These are phyloP conservation scores for Malacoctenus gilli DNA, from an alignment of 2,797 vertebrate genomes.

Conservation along the genomic window DNA sequence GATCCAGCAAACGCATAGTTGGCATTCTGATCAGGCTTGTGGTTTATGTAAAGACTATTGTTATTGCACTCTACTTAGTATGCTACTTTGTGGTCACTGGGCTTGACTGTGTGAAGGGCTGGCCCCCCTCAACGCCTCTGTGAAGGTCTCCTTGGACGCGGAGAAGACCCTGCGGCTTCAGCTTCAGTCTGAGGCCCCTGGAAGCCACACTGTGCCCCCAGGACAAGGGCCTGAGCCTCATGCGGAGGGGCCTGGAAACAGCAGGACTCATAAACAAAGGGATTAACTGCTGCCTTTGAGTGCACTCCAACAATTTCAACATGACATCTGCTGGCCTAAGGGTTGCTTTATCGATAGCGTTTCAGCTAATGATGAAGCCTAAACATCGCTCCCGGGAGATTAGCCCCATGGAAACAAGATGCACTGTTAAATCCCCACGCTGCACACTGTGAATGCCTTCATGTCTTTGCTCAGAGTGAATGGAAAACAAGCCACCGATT, in stretches of 20 bases:
- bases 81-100: slow-evolving; percentile 39
- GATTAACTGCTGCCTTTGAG: slow-evolving; percentile 34
- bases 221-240: too few species aligned
- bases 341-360: slow-evolving; percentile 23
- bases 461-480: slow-evolving; percentile 1
- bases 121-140: background rate
- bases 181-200: too few species aligned
- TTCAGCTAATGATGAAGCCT: slow-evolving; percentile 31
- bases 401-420: slow-evolving; percentile 10
- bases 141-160: too few species aligned
- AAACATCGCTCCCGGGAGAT: slow-evolving; percentile 31
- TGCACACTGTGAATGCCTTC: too few species aligned
- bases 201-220: too few species aligned
- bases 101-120: too few species aligned
- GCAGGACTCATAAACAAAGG: slow-evolving; percentile 11
- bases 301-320: slow-evolving; percentile 33
- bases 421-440: slow-evolving; percentile 13
- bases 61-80: slow-evolving; percentile 44
- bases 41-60: slow-evolving; percentile 60
- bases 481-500: too few species aligned
- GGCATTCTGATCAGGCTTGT: slow-evolving; percentile 68
- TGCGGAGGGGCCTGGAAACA: too few species aligned
- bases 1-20: slow-evolving; percentile 56
- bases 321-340: slow-evolving; percentile 23
- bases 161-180: too few species aligned